Base-by-base conservation (phyloP, 2,888 invertebrate species). In the Tholera decimalis region DNA sequence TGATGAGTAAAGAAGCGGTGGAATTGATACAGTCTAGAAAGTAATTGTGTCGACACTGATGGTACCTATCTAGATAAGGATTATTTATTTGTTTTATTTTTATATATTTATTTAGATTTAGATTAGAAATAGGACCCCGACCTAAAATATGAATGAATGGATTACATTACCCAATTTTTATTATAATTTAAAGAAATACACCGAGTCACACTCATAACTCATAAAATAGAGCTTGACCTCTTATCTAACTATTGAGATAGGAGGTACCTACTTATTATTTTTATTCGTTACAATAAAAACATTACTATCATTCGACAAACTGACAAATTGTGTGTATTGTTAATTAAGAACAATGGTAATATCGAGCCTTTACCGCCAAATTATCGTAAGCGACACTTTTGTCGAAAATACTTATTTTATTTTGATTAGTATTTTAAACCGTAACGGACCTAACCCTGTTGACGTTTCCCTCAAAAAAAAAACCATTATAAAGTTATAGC, bases 21-120 rank as follows among this genome's bases (percentile, higher is more conserved):
- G 0, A 24, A 13, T 20, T 30, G 9, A 9, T 43, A 26, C 20
- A 35, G 15, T 11, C 8, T 35, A 22, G 11, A 22, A 43, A 63
- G 22, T n/a, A 59, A 44, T 15, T n/a, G 26, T 46, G 30, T 22
- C n/a, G 8, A 59, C 7, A 39, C 24, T 33, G 44, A 30, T 13
- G 20, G 30, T 26, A 47, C 28, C 65, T 24, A 47, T 35, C 65
- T 24, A 62, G 73, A 20, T 47, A 43, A 18, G 22, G 30, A 60
- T 8, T 46, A n/a, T n/a, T n/a, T n/a, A n/a, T n/a, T n/a, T n/a
- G n/a, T n/a, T n/a, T n/a, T n/a, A n/a, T n/a, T n/a, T n/a, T n/a
- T n/a, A n/a, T n/a, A n/a, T n/a, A n/a, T n/a, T n/a, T n/a, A n/a
- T n/a, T n/a, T n/a, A n/a, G n/a, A n/a, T n/a, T n/a, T n/a, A n/a